A percentile compares a stretch with the other conserved stretches of the same genome.
These are phyloP conservation scores for Clinocottus analis DNA, from an alignment of 2,113 vertebrate genomes.

Conservation along the genomic window DNA sequence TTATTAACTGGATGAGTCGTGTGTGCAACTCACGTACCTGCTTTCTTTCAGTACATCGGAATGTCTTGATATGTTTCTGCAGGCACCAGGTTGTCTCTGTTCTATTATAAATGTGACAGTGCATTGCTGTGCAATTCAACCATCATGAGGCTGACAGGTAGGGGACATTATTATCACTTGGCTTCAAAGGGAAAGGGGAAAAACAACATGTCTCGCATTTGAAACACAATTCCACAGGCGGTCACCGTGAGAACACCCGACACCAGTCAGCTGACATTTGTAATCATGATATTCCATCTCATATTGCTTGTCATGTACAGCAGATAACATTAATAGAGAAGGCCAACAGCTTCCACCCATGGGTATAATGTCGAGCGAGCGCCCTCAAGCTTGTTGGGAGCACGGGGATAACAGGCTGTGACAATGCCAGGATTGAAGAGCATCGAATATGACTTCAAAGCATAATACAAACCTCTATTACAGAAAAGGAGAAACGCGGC, in stretches of 20 bases:
- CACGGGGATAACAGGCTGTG: slow-evolving; percentile 38
- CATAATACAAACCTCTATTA: slow-evolving; percentile 6
- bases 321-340: slow-evolving; percentile 50
- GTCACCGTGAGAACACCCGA: slow-evolving; percentile 44
- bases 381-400: slow-evolving; percentile 35
- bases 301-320: slow-evolving; percentile 43
- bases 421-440: slow-evolving; percentile 44
- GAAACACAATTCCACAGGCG: slow-evolving; percentile 49
- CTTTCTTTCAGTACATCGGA: slow-evolving; percentile 30
- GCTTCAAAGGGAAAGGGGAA: slow-evolving; percentile 50
- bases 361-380: slow-evolving; percentile 4
- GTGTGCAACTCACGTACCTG: slow-evolving; percentile 2
- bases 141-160: slow-evolving; percentile 56
- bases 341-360: slow-evolving; percentile 47
- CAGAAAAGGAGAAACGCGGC: not conserved
- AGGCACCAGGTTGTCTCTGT: slow-evolving; percentile 13
- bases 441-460: slow-evolving; percentile 49
- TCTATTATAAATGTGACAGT: slow-evolving; percentile 52
- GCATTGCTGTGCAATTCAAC: slow-evolving; percentile 32
- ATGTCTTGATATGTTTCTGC: slow-evolving; percentile 1
- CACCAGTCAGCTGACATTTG: slow-evolving; percentile 40
- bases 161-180: slow-evolving; percentile 55
- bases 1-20: slow-evolving; percentile 27
- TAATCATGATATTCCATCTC: slow-evolving; percentile 51
- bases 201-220: slow-evolving; percentile 49